Evolutionary conservation across 2,797 vertebrate genomes (phyloP).

Genomic region (Gadopsis bispinosus): DNA sequence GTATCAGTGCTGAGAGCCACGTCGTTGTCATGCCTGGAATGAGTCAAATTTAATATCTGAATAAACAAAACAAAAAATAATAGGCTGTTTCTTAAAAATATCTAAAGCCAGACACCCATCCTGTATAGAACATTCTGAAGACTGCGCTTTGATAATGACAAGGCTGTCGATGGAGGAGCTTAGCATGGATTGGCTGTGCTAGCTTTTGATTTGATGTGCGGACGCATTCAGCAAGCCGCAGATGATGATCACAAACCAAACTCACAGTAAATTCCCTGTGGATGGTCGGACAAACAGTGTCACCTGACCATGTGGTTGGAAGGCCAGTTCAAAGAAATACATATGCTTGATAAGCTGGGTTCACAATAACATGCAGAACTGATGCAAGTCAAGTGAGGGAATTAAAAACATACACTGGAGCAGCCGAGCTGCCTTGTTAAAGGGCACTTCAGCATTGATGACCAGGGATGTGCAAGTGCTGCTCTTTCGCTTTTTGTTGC

Average conservation of each 20-base stretch:
- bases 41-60: not conserved
- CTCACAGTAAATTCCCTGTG: not conserved
- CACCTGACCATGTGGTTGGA: not conserved
- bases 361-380: not conserved
- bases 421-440: constrained; percentile 3
- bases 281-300: not conserved
- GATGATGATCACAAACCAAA: not conserved
- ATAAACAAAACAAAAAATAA: not conserved
- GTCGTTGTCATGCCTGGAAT: not conserved
- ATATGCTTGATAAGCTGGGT: not conserved
- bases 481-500: constrained; percentile 5
- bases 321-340: not conserved
- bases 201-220: not conserved
- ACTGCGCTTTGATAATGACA: not conserved
- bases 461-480: not conserved
- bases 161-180: not conserved
- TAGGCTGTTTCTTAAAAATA: not conserved
- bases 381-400: not conserved
- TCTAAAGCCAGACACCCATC: not conserved
- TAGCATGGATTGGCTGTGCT: no score
- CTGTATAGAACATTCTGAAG: not conserved
- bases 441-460: constrained; percentile 21
- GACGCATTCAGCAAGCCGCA: not conserved
- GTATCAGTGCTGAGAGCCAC: not conserved
- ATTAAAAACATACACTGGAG: not conserved